These are phyloP conservation scores for Calypte anna DNA, from an alignment of 2,113 vertebrate species.

Conservation along the genomic window DNA sequence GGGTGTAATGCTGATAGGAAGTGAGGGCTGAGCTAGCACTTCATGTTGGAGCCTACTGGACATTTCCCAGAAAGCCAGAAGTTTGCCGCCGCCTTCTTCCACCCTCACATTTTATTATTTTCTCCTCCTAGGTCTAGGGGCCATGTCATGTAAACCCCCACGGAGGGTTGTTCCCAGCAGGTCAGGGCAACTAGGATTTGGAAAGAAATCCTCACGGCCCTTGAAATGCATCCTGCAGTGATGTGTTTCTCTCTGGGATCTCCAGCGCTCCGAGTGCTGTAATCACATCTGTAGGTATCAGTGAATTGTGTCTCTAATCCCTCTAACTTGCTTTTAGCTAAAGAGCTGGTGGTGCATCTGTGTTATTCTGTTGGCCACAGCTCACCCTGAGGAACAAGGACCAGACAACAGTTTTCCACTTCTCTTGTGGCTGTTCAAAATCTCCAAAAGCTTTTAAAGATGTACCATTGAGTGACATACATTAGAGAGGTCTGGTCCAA, in stretches of 20 bases:
- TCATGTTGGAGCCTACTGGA: constrained; percentile 43
- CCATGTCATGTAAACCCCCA: not conserved
- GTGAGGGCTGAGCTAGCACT: constrained; percentile 61
- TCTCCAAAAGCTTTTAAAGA: not conserved
- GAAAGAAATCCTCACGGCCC: not conserved
- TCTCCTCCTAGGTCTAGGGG: not conserved
- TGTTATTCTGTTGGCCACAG: not conserved
- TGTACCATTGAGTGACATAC: not conserved
- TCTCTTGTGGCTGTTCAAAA: not conserved
- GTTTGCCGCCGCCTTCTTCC: not conserved
- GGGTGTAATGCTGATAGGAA: constrained; percentile 40
- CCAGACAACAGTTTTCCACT: not conserved
- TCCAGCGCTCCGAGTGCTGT: not conserved
- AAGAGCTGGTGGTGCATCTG: not conserved
- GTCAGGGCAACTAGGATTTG: not conserved
- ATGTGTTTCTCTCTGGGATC: not conserved
- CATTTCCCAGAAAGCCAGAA: constrained; percentile 19
- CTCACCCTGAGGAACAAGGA: not conserved
- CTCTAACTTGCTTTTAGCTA: not conserved
- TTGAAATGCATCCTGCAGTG: not conserved
- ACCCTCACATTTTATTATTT: not conserved
- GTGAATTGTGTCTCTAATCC: not conserved
- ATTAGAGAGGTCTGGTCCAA: constrained; percentile 17
- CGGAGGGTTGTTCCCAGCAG: not conserved
- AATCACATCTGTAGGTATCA: not conserved